Base-by-base conservation (phyloP, 2,888 invertebrate species). In the Troilus luridus region DNA sequence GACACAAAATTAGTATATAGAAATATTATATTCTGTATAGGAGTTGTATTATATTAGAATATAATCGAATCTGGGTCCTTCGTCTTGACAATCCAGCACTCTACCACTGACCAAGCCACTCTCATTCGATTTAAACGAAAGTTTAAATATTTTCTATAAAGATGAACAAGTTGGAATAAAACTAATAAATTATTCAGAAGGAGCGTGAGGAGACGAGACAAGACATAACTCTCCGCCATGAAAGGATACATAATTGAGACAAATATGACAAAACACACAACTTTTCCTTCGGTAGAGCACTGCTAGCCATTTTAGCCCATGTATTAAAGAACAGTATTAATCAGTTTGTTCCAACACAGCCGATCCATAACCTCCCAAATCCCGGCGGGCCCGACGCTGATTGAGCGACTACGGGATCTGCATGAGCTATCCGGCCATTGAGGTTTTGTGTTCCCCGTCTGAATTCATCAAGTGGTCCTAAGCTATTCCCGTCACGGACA, bases 361-460 rank as follows among this genome's bases (percentile, higher is more conserved):
- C 11, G 56, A 58, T 85, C 54, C 58, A 85, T n/a, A 85, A 12
- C n/a, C 54, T 21, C 56, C n/a, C 56, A 56, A 56, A 85, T 85
- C 56, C 85, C 81, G 1, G 10, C 62, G 12, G 88, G 59, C 24
- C 41, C 41, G 21, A 17, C 19, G n/a, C 88, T 88, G 88, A 88
- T 89, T 89, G 56, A 89, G 56, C 19, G 89, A 14, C 27, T 27
- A 54, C 56, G 89, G 56, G 56, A 89, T 89, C 89, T 62, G 89
- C 67, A 64, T 64, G 54, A 54, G 89, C 10, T 54, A 88, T 10
- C 21, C 62, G 21, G 54, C 54, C 56, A 89, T 89, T 56, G 89
- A 89, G 67, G 67, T 89, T 89, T 89, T 41, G 89, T 89, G 67
- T 89, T 89, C 89, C 89, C 67, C 67, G 67, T 67, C 67, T 89